Base-by-base conservation (phyloP, 2,888 invertebrate species). In the Dexiosoma caninum region DNA sequence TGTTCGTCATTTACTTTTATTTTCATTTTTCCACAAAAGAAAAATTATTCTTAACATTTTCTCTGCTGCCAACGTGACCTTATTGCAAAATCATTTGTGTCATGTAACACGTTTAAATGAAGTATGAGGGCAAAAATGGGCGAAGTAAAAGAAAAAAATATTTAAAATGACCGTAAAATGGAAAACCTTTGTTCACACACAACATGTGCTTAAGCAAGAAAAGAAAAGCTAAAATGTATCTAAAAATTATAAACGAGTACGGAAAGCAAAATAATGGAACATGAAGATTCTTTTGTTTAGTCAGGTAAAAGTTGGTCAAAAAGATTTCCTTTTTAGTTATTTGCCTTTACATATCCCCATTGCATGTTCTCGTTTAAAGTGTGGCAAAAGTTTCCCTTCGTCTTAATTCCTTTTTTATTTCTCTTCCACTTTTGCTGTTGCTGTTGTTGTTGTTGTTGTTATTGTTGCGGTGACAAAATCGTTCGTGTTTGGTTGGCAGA, bases 71-170 rank as follows among this genome's bases (percentile, higher is more conserved):
- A 77, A 77, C 62, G 64, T 77, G 77, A 72, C 72, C 81, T 49
- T 72, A 81, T 81, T 81, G 71, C 69, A 77, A 81, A 69, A 67
- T 67, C 49, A 77, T 72, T 76, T 81, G 67, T 81, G 55, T 53
- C 81, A 77, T 51, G 55, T 23, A 55, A 57, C 14, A 42, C 55
- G 7, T 27, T 23, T 19, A 16, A 57, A 14, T 37, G 16, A 57
- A 74, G 55, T 49, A 55, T 40, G 32, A 21, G 23, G 57, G n/a
- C 32, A 35, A 12, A 14, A 23, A 37, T 5, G 21, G 35, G n/a
- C 9, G 12, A 3, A 27, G 14, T 1, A 14, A 30, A 44, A 12
- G 6, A 7, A 27, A 49, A 46, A n/a, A n/a, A n/a, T n/a, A n/a
- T n/a, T n/a, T 6, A 35, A 40, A 19, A 10, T 8, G 21, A 44